Base-by-base conservation (phyloP, 2,797 vertebrate species). In the Prunella strophiata region DNA sequence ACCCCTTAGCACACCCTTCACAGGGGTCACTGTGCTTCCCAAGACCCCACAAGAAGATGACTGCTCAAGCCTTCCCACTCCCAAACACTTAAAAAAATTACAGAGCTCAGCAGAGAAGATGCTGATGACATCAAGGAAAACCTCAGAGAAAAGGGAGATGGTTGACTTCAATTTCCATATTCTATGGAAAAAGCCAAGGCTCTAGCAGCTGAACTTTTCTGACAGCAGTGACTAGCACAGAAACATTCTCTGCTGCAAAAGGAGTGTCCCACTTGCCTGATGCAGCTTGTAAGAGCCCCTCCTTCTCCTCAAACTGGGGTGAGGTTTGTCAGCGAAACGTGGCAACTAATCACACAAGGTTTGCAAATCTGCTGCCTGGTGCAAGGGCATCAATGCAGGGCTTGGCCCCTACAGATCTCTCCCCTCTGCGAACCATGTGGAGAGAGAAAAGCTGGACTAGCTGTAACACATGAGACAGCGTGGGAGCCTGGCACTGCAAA, bases 1-100 rank as follows among this genome's bases (percentile, higher is more conserved):
- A 71, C 10, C 38, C 21, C 40, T 51, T 7, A 58, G 40, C 27
- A 83, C 20, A 55, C 9, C 4, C 65, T 54, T 55, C 40, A 54
- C 0, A 0, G 27, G 9, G 40, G 9, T 22, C n/a, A 36, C 29
- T 1, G 0, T 0, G 1, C 32, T 77, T 81, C 40, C 30, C 45
- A 67, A 79, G 63, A 62, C 21, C 4, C 8, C 1, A 2, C 15
- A 66, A 40, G n/a, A 84, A 11, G 45, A 63, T 20, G 27, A 58
- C 55, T 55, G 45, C 48, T 85, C 30, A 43, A 86, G 48, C 29
- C 36, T 55, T 76, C 55, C 38, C 14, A 19, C 36, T 58, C 26
- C 30, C 1, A 6, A 82, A 29, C 15, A 52, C 20, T 45, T 26
- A 29, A 8, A 52, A 83, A 80, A 88, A 17, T 0, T 0, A 62